A percentile compares a stretch with the other conserved stretches of the same genome.
phyloP scores from a whole-genome alignment of 1,140 invertebrate species.

The Diorhabda carinulata region DNA sequence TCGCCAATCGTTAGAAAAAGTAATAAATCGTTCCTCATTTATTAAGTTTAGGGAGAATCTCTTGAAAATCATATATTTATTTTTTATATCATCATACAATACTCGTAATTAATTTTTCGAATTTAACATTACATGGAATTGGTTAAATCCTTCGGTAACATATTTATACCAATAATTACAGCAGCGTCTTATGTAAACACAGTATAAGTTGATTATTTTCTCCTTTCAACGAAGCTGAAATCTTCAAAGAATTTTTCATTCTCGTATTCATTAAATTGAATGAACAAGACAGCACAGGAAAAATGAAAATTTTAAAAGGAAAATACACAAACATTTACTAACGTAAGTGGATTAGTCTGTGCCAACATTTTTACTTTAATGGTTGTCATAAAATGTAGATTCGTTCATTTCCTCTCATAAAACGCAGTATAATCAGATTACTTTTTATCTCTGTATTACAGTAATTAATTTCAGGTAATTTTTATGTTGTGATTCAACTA shows the following conservation, averaged over 20 bases:
- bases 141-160: too few species aligned
- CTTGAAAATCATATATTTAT: too few species aligned
- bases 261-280: not conserved
- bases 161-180: too few species aligned
- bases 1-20: too few species aligned
- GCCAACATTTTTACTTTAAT: conserved; percentile 1
- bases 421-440: not conserved
- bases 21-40: too few species aligned
- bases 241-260: conserved; percentile 1
- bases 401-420: not conserved
- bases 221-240: not conserved
- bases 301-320: not conserved
- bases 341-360: conserved; percentile 2
- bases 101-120: too few species aligned
- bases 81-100: too few species aligned
- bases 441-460: conserved; percentile 1
- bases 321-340: conserved; percentile 3
- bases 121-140: too few species aligned
- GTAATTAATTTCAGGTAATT: conserved; percentile 3
- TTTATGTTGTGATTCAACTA: conserved; percentile 1
- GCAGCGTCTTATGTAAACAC: too few species aligned
- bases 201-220: too few species aligned
- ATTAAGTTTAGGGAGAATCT: too few species aligned
- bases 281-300: not conserved
- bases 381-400: conserved; percentile 2